A percentile compares a stretch with the other conserved stretches of the same genome.
phyloP scores from a whole-genome alignment of 1,140 invertebrate genomes.

The Papilio helenus region DNA sequence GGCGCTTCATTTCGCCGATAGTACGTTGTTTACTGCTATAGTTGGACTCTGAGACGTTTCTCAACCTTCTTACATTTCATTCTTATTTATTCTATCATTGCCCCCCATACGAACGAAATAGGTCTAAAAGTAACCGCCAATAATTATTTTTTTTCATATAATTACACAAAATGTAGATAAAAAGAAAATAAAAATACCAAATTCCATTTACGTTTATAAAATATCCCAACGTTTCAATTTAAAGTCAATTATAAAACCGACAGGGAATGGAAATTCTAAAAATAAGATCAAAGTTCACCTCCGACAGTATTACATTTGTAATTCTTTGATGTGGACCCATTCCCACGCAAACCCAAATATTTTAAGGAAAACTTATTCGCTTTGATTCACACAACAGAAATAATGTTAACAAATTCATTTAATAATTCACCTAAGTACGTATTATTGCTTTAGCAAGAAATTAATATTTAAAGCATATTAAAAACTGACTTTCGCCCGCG shows the following conservation, averaged over 20 bases:
- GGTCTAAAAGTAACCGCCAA: neutral
- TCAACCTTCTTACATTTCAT: constrained; percentile 11
- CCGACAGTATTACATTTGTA: neutral
- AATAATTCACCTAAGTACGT: too few species aligned
- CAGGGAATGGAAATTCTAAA: neutral
- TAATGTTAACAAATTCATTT: neutral
- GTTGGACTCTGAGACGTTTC: constrained; percentile 22
- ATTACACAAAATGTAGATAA: neutral
- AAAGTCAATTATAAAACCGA: constrained; percentile 9
- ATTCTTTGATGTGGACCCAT: neutral
- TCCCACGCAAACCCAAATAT: neutral
- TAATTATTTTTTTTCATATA: neutral
- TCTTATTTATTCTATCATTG: constrained; percentile 24
- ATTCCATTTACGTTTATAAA: neutral
- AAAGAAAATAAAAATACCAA: neutral
- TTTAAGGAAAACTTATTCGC: neutral
- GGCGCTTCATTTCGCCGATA: constrained; percentile 29
- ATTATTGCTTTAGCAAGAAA: too few species aligned
- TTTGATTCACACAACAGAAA: neutral
- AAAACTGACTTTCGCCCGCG: too few species aligned
- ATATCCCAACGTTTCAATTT: neutral
- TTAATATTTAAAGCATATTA: too few species aligned
- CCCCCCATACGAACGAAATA: neutral
- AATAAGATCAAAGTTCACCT: neutral
- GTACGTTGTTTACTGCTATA: constrained; percentile 29